A percentile compares a stretch with the other conserved stretches of the same genome.
Conservation (phyloP, 2,797 vertebrate genomes). For the Ceryle rudis region DNA sequence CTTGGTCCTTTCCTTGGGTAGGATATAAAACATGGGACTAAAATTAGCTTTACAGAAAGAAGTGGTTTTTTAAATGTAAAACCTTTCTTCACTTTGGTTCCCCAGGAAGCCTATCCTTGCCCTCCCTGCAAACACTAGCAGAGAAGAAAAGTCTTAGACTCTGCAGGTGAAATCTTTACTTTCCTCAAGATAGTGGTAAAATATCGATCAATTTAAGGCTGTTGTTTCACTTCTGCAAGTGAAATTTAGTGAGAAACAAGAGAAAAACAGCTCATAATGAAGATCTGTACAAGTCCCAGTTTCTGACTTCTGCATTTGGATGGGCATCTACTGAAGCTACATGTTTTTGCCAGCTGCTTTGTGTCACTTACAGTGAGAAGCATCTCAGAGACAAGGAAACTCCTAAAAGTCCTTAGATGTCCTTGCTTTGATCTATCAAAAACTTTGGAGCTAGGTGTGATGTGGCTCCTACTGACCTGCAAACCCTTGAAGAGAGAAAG, state of each 20-base stretch:
- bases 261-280: background rate
- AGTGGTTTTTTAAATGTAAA: background rate
- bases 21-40: background rate
- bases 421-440: background rate
- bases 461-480: background rate
- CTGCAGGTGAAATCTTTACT: background rate
- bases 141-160: background rate
- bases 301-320: background rate
- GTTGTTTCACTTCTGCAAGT: background rate
- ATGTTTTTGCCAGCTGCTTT: background rate
- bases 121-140: background rate
- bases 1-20: background rate
- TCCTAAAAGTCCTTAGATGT: background rate
- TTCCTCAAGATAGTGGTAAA: background rate
- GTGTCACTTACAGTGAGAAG: background rate
- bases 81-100: background rate
- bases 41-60: background rate
- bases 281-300: background rate
- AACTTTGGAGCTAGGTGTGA: background rate
- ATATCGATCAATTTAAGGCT: background rate
- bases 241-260: background rate
- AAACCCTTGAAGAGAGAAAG: background rate
- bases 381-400: background rate
- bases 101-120: background rate
- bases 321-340: background rate